These are phyloP conservation scores for Chelonoidis abingdonii DNA, from an alignment of 2,113 vertebrate genomes.

Conservation along the genomic window DNA sequence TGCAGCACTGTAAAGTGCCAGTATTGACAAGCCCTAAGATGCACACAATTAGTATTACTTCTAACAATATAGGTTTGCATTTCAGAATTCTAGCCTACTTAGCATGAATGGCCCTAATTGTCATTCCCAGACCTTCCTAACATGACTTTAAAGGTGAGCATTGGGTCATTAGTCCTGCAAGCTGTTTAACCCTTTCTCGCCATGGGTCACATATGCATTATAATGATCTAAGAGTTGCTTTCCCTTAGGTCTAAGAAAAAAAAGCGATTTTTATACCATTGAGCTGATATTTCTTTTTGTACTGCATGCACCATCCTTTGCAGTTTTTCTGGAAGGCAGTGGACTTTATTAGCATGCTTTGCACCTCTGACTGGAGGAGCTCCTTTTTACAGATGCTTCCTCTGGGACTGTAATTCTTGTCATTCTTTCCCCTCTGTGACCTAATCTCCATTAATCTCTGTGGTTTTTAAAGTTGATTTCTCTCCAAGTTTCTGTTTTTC, in stretches of 20 bases:
- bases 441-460: constrained; percentile 25
- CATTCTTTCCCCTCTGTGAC: constrained; percentile 25
- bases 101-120: too few species aligned
- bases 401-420: background rate
- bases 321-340: background rate
- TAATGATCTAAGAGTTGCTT: background rate
- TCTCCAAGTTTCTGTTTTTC: background rate
- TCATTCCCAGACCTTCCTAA: too few species aligned
- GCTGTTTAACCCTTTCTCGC: too few species aligned
- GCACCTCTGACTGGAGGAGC: background rate
- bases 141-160: too few species aligned
- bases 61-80: too few species aligned
- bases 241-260: background rate
- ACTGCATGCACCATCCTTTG: accelerated
- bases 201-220: too few species aligned
- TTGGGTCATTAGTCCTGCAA: too few species aligned
- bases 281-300: accelerated
- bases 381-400: background rate
- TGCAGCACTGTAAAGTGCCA: too few species aligned
- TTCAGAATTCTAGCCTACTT: too few species aligned
- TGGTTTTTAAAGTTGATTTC: constrained; percentile 17
- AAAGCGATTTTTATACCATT: background rate
- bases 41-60: too few species aligned
- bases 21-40: too few species aligned
- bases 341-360: background rate